Base-by-base conservation (phyloP, 1,140 invertebrate species). In the Atta colombica region DNA sequence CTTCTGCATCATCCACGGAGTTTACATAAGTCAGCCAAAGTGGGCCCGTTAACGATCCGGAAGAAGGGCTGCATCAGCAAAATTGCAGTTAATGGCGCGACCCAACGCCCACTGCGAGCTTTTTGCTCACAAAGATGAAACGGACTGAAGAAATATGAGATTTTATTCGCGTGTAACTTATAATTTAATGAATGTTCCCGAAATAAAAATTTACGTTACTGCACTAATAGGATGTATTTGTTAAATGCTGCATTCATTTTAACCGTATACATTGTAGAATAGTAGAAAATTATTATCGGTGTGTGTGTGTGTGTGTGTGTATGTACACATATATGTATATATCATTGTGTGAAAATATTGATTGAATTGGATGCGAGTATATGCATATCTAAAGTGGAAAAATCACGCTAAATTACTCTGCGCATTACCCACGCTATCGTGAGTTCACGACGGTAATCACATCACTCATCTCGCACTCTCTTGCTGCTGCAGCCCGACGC, bases 31-130 rank as follows among this genome's bases (percentile, higher is more conserved):
- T 91, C 89, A 90, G 89, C 86, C 88, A 90, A 90, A 90, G 89
- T 90, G 89, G 89, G 85, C 74, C 61, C 82, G 90, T 87, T 93
- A 93, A 93, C 91, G 88, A 92, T 93, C 87, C 92, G 91, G 91
- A 93, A 93, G 91, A 91, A 90, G 90, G 91, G 89, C 88, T 87
- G 90, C 88, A 90, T 89, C 90, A 92, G 91, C 90, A 81, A 93
- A 93, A 92, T 92, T 93, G 88, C 89, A 90, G 87, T 92, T 92
- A 93, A 93, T 93, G 92, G 92, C 86, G 88, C 88, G 88, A 86
- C 87, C 88, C 91, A 89, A 92, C 92, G 92, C 92, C 92, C 92
- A 93, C 92, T 84, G 69, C 53, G 45, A 78, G 86, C 66, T 91
- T 93, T 92, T 93, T 91, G 88, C 84, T 75, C 82, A 72, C 80